These are phyloP conservation scores for Thereva unica DNA, from an alignment of 2,888 invertebrate genomes.

Conservation along the genomic window DNA sequence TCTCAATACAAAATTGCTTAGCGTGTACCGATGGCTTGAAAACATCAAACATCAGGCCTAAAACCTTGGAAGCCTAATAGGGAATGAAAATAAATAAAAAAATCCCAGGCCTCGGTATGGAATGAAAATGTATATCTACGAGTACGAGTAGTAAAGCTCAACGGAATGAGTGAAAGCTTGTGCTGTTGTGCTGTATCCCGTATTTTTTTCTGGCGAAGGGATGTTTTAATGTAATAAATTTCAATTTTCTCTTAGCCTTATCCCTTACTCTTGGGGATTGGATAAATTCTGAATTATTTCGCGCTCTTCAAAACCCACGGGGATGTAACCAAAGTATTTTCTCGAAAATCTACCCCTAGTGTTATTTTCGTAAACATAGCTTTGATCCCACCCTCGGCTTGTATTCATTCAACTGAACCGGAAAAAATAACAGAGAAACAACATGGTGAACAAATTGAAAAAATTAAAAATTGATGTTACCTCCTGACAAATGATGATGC, in stretches of 20 bases:
- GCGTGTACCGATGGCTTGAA: conserved; percentile 2
- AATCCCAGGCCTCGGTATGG: conserved; percentile 2
- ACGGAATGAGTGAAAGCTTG: conserved; percentile 26
- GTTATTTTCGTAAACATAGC: conserved; percentile 16
- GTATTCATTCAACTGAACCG: not conserved
- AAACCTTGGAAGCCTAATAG: conserved; percentile 11
- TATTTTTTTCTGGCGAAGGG: conserved; percentile 3
- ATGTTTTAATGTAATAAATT: conserved; percentile 38
- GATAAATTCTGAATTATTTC: conserved; percentile 42
- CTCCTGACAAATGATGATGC: conserved; percentile 20
- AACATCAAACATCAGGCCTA: not conserved
- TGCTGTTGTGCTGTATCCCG: not conserved
- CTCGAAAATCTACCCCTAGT: conserved; percentile 21
- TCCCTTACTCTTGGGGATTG: conserved; percentile 26
- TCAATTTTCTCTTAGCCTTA: conserved; percentile 34
- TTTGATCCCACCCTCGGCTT: conserved; percentile 11
- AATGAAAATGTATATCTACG: not conserved
- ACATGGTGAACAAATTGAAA: conserved; percentile 34
- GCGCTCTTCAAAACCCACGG: conserved; percentile 35
- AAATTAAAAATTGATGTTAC: conserved; percentile 38
- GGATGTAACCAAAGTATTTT: conserved; percentile 31
- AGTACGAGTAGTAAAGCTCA: conserved; percentile 21
- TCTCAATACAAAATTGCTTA: not conserved
- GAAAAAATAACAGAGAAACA: conserved; percentile 14
- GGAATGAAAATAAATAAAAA: conserved; percentile 27